A percentile compares a stretch with the other conserved stretches of the same genome.
Conservation (phyloP, 2,113 vertebrate species). For the Megaceryle maxima region DNA sequence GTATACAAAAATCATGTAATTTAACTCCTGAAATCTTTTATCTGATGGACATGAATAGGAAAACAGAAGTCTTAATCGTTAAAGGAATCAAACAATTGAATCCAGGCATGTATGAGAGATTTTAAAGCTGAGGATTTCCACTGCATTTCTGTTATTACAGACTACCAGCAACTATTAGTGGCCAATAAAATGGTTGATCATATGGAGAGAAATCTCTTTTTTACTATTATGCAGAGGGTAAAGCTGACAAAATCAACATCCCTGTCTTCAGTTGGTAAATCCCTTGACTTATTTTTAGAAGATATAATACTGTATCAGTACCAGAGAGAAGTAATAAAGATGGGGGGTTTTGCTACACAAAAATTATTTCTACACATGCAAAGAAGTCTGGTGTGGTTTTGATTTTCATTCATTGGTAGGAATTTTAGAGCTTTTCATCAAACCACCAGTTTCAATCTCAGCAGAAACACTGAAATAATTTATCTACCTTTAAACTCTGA, state of each 20-base stretch:
- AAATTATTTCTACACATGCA: not conserved
- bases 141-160: not conserved
- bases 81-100: not conserved
- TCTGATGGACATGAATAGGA: not conserved
- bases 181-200: not conserved
- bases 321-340: not conserved
- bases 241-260: not conserved
- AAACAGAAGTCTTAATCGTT: not conserved
- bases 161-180: not conserved
- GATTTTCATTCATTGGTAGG: not conserved
- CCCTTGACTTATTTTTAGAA: not conserved
- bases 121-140: not conserved
- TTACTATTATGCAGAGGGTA: not conserved
- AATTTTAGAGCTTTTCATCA: not conserved
- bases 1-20: not conserved
- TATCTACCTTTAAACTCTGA: not conserved
- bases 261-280: conserved; percentile 21
- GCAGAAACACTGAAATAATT: not conserved
- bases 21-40: not conserved
- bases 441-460: not conserved
- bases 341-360: not conserved
- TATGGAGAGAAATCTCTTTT: not conserved
- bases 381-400: not conserved
- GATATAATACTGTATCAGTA: not conserved
- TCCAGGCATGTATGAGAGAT: not conserved